Evolutionary conservation across 2,113 vertebrate species (phyloP).

Genomic region (Neogale vison): DNA sequence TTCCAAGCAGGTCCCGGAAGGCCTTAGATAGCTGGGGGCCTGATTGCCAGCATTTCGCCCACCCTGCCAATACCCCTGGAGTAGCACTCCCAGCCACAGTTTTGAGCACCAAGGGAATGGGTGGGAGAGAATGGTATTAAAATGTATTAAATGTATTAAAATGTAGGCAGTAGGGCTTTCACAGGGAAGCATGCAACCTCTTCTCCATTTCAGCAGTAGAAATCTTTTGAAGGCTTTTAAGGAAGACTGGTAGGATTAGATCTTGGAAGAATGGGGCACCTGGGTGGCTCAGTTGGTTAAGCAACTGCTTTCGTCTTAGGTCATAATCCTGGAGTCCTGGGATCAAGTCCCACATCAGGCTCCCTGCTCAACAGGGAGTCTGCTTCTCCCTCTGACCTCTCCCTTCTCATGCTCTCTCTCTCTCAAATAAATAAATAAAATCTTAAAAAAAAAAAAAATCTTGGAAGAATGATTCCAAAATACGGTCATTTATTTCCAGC

Average conservation of each 20-base stretch:
- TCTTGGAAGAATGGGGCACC: background rate
- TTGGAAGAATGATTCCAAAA: background rate
- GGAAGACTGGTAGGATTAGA: background rate
- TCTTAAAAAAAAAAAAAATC: no score
- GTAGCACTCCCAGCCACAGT: background rate
- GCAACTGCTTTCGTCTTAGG: no score
- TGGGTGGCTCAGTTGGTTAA: no score
- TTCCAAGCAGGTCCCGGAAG: background rate
- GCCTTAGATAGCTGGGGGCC: background rate
- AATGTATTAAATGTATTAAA: background rate
- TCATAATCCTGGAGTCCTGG: no score
- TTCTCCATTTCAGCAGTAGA: background rate
- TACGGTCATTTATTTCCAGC: background rate
- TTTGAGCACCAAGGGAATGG: background rate
- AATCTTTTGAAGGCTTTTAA: conserved; percentile 23
- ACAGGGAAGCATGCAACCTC: background rate
- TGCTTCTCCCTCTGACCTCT: no score
- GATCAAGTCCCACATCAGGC: no score
- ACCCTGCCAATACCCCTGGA: no score
- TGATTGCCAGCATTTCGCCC: background rate
- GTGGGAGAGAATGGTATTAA: background rate
- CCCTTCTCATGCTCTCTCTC: no score
- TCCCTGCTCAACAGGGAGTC: no score
- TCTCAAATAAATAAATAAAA: no score
- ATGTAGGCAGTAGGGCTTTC: background rate